Percentiles rank a stretch among this genome's conserved stretches.
Evolutionary conservation across 2,797 vertebrate species (phyloP).

Genomic region (Vespertilio murinus): DNA sequence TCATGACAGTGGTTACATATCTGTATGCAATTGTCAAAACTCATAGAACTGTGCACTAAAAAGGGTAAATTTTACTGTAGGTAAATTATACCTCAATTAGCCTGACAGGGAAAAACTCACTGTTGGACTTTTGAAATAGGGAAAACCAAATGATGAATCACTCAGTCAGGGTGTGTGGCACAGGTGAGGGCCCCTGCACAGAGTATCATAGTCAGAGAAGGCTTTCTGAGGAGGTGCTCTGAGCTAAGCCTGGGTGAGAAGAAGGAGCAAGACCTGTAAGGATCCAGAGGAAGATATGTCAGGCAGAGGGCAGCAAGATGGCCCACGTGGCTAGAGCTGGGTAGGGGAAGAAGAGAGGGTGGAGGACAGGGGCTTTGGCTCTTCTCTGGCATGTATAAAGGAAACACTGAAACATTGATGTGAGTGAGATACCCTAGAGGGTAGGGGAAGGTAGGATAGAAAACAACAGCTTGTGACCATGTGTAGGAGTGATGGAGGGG

Average conservation of each 20-base stretch:
- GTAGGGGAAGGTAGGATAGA: not conserved
- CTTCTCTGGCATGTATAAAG: not conserved
- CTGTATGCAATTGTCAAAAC: not conserved
- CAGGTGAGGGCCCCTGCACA: fast-evolving
- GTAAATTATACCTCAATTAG: not conserved
- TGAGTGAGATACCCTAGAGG: not conserved
- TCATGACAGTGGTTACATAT: not conserved
- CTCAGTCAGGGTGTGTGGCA: not conserved
- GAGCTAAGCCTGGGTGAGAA: not conserved
- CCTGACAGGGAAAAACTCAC: not conserved
- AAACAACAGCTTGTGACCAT: not conserved
- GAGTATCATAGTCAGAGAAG: not conserved
- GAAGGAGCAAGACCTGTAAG: not conserved
- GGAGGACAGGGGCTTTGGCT: not conserved
- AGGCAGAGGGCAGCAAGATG: not conserved
- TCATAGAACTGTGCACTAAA: not conserved
- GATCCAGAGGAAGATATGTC: not conserved
- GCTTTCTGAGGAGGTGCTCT: not conserved
- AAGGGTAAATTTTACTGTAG: not conserved
- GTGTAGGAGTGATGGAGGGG: not conserved
- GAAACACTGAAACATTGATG: not conserved
- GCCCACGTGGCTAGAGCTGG: not conserved
- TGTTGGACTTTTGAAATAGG: not conserved
- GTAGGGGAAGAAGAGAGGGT: not conserved
- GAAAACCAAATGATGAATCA: not conserved